phyloP scores from a whole-genome alignment of 2,797 vertebrate genomes.

The Discoglossus pictus region DNA sequence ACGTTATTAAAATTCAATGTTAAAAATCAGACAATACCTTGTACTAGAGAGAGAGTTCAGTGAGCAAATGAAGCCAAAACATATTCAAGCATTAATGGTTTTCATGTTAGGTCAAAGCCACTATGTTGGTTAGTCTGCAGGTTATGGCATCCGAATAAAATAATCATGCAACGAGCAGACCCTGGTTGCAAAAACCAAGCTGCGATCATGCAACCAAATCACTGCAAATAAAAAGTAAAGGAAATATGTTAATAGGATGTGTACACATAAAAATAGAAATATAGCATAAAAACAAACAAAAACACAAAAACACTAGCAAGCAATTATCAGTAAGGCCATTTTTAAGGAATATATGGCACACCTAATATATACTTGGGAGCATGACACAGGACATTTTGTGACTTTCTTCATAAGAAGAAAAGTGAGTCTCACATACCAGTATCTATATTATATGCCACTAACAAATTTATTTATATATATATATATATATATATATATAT shows the following conservation, averaged over 20 bases:
- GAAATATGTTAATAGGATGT: conserved; percentile 33
- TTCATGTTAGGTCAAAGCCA: conserved; percentile 20
- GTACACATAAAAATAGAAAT: too few relatives aligned
- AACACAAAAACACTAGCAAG: too few relatives aligned
- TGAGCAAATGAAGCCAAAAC: not conserved
- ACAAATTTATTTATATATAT: too few relatives aligned
- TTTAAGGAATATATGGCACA: too few relatives aligned
- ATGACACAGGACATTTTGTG: too few relatives aligned
- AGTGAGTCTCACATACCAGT: too few relatives aligned
- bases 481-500: too few relatives aligned
- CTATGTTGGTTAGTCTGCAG: conserved; percentile 45
- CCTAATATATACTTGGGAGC: too few relatives aligned
- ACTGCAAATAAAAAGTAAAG: conserved; percentile 49
- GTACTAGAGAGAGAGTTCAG: not conserved
- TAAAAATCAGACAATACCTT: conserved; percentile 34
- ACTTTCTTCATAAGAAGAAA: too few relatives aligned
- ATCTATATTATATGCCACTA: too few relatives aligned
- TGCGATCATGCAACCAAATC: conserved; percentile 47
- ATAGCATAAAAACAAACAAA: too few relatives aligned
- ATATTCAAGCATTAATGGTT: conserved; percentile 1
- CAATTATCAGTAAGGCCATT: too few relatives aligned
- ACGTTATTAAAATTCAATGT: conserved; percentile 16
- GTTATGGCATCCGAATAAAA: conserved; percentile 29
- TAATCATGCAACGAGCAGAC: conserved; percentile 41
- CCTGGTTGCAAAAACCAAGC: conserved; percentile 38